Percentiles rank a stretch among this genome's conserved stretches.
Conservation (phyloP, 53 echinoderm and acorn worm genomes). For the Temnopleurus reevesii region DNA sequence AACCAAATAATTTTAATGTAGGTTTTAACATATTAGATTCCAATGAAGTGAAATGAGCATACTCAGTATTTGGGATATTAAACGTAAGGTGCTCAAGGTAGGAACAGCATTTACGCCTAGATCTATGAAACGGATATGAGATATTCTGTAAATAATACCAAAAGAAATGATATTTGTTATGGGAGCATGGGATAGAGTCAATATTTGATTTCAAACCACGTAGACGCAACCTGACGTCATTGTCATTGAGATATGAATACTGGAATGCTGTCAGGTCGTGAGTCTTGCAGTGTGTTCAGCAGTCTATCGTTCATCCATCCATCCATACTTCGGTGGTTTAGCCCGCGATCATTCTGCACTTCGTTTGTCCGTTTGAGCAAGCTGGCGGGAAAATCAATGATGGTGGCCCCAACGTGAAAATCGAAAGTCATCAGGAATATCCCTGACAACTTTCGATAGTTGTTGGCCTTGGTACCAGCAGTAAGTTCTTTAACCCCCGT, state of each 20-base stretch:
- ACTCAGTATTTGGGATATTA: too few relatives aligned
- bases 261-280: neutral
- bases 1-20: too few relatives aligned
- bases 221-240: neutral
- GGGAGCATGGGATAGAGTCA: too few relatives aligned
- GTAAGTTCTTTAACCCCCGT: conserved; percentile 45
- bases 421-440: conserved; percentile 20
- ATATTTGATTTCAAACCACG: too few relatives aligned
- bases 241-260: neutral
- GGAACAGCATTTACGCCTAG: too few relatives aligned
- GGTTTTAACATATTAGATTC: too few relatives aligned
- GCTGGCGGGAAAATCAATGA: neutral
- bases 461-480: conserved; percentile 27
- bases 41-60: too few relatives aligned
- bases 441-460: conserved; percentile 16
- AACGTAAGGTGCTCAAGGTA: too few relatives aligned
- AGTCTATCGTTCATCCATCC: neutral
- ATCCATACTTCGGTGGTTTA: neutral
- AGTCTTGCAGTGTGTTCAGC: neutral
- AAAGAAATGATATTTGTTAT: too few relatives aligned
- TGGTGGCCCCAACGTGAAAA: neutral
- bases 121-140: too few relatives aligned
- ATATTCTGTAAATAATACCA: too few relatives aligned
- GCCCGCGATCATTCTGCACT: neutral
- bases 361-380: neutral